Evolutionary conservation across 2,888 invertebrate genomes (phyloP).

Genomic region (Drosophila austrosaltans): DNA sequence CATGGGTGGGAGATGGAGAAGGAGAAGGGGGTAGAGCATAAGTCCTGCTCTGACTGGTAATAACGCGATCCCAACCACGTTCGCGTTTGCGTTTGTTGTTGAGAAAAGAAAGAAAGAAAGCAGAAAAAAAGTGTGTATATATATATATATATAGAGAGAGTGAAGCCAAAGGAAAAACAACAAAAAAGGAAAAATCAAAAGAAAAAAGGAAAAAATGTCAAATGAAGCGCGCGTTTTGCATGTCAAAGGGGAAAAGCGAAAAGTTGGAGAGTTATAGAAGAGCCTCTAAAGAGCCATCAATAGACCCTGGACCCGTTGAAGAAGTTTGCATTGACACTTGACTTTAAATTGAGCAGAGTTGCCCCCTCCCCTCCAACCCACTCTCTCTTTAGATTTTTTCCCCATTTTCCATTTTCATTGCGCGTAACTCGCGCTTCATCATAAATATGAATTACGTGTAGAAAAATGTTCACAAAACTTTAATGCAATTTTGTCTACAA

Average conservation of each 20-base stretch:
- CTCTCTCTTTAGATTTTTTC: too few relatives aligned
- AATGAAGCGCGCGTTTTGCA: slow-evolving; percentile 77
- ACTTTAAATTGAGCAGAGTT: slow-evolving; percentile 73
- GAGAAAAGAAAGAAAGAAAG: slow-evolving; percentile 45
- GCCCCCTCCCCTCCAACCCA: slow-evolving; percentile 17
- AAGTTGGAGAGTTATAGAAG: slow-evolving; percentile 30
- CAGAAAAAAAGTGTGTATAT: neutral
- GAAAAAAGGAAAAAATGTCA: slow-evolving; percentile 52
- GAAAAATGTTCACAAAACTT: slow-evolving; percentile 62
- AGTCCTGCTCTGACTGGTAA: slow-evolving; percentile 43
- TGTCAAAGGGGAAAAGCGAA: slow-evolving; percentile 59
- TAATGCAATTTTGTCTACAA: slow-evolving; percentile 66
- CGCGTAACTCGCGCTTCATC: slow-evolving; percentile 48
- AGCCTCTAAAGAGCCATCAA: slow-evolving; percentile 55
- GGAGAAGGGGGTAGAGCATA: slow-evolving; percentile 8
- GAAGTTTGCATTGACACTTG: slow-evolving; percentile 76
- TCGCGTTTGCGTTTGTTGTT: slow-evolving; percentile 32
- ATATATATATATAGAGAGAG: neutral
- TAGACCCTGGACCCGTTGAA: slow-evolving; percentile 52
- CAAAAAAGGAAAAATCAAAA: slow-evolving; percentile 43
- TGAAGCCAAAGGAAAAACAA: slow-evolving; percentile 44
- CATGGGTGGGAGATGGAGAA: neutral
- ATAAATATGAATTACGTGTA: slow-evolving; percentile 73
- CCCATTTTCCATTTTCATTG: slow-evolving; percentile 52
- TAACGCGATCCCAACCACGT: slow-evolving; percentile 53